phyloP scores from a whole-genome alignment of 2,113 vertebrate species.

The Thalassoma bifasciatum region DNA sequence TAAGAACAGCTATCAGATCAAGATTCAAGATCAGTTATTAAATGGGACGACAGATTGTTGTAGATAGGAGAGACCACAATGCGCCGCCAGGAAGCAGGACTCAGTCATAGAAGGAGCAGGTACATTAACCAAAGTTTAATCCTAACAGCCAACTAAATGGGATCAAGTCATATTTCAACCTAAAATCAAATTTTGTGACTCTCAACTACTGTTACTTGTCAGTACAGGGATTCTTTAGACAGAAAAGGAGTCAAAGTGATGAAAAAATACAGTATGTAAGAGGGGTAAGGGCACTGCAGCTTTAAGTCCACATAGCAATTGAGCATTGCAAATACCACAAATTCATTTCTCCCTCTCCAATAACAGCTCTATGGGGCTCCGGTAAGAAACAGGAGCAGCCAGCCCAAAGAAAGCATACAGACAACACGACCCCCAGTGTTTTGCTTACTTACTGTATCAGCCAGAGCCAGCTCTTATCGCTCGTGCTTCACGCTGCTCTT shows the following conservation, averaged over 20 bases:
- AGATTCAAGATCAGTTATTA: slow-evolving; percentile 3
- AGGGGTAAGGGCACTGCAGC: slow-evolving; percentile 73
- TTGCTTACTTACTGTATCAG: slow-evolving; percentile 53
- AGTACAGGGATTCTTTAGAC: slow-evolving; percentile 4
- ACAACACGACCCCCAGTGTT: slow-evolving; percentile 42
- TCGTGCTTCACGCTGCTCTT: slow-evolving; percentile 59
- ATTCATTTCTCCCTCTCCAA: slow-evolving; percentile 71
- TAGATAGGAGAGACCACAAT: not conserved
- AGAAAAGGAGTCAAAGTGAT: slow-evolving; percentile 23
- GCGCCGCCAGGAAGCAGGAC: slow-evolving; percentile 17
- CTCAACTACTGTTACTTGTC: not conserved
- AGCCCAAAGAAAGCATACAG: slow-evolving; percentile 49
- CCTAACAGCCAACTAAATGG: not conserved
- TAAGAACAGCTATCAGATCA: slow-evolving; percentile 36
- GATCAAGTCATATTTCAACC: not conserved
- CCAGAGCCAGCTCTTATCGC: slow-evolving; percentile 46
- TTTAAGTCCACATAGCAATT: slow-evolving; percentile 74
- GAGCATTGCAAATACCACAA: slow-evolving; percentile 75
- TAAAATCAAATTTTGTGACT: not conserved
- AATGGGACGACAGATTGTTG: not conserved
- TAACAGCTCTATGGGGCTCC: slow-evolving; percentile 64
- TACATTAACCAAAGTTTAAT: slow-evolving; percentile 57
- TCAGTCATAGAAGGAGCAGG: not conserved
- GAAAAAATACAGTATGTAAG: slow-evolving; percentile 32
- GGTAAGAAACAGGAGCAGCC: slow-evolving; percentile 38